A percentile compares a stretch with the other conserved stretches of the same genome.
These are phyloP conservation scores for Channa argus DNA, from an alignment of 2,113 vertebrate species.

Conservation along the genomic window DNA sequence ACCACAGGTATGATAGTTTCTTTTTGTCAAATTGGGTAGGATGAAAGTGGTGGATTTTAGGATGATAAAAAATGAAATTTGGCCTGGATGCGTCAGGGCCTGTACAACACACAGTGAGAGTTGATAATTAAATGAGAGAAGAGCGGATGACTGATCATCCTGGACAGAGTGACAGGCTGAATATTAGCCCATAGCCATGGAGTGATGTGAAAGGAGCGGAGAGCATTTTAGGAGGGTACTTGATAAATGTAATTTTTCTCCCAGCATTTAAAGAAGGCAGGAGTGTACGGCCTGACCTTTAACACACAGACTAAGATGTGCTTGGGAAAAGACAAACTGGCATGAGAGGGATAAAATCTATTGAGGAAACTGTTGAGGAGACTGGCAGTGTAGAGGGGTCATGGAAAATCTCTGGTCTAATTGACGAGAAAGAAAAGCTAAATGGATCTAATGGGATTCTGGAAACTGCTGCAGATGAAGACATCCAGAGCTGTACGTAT, in stretches of 20 bases:
- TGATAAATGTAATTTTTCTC: slow-evolving; percentile 72
- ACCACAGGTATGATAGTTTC: slow-evolving; percentile 30
- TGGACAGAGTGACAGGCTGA: slow-evolving; percentile 53
- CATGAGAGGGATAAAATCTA: slow-evolving; percentile 39
- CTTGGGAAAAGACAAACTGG: slow-evolving; percentile 45
- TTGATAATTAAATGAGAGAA: slow-evolving; percentile 60
- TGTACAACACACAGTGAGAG: slow-evolving; percentile 15
- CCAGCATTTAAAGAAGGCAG: slow-evolving; percentile 51
- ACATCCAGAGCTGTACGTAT: slow-evolving; percentile 11
- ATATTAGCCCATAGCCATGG: slow-evolving; percentile 52
- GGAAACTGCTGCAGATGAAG: slow-evolving; percentile 28
- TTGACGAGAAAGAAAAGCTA: slow-evolving; percentile 41
- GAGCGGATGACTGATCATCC: slow-evolving; percentile 41
- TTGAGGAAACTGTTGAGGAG: not conserved
- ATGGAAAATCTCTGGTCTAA: slow-evolving; percentile 26
- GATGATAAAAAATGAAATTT: slow-evolving; percentile 52
- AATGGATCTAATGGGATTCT: slow-evolving; percentile 47
- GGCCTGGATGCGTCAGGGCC: slow-evolving; percentile 25
- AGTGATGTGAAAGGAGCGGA: slow-evolving; percentile 31
- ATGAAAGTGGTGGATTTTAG: slow-evolving; percentile 15
- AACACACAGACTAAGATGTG: slow-evolving; percentile 29
- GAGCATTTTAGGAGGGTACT: slow-evolving; percentile 56
- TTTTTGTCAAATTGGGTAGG: slow-evolving; percentile 17
- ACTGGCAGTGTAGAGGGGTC: slow-evolving; percentile 9
- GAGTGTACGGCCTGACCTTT: slow-evolving; percentile 70